phyloP scores from a whole-genome alignment of 2,113 vertebrate species.

The Prionailurus viverrinus region DNA sequence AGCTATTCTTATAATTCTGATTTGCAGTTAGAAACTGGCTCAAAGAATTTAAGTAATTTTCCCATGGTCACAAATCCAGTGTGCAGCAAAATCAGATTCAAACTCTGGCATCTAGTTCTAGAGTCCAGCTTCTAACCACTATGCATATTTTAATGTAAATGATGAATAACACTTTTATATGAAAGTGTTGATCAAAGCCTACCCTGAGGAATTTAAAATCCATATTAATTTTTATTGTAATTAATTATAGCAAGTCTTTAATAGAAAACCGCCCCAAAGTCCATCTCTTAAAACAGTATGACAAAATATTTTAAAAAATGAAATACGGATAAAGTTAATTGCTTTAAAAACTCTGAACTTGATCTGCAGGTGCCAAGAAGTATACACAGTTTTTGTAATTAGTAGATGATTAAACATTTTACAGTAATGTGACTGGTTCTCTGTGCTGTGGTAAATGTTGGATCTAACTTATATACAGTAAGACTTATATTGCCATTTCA shows the following conservation, averaged over 20 bases:
- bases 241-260: background rate
- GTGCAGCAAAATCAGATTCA: constrained; percentile 6
- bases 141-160: background rate
- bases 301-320: background rate
- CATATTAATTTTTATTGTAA: background rate
- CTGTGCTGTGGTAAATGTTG: background rate
- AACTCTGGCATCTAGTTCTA: background rate
- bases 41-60: background rate
- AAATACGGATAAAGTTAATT: background rate
- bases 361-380: background rate
- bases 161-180: background rate
- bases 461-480: background rate
- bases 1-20: background rate
- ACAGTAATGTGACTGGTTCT: background rate
- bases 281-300: background rate
- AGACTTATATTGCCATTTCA: background rate
- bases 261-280: background rate
- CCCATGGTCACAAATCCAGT: background rate
- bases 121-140: background rate
- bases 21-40: background rate
- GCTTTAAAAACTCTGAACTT: background rate
- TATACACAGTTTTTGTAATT: background rate
- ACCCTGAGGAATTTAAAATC: background rate
- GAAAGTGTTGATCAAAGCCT: background rate
- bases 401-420: background rate